A percentile compares a stretch with the other conserved stretches of the same genome.
Evolutionary conservation across 2,797 vertebrate species (phyloP).

Genomic region (Sebastolobus altivelis): DNA sequence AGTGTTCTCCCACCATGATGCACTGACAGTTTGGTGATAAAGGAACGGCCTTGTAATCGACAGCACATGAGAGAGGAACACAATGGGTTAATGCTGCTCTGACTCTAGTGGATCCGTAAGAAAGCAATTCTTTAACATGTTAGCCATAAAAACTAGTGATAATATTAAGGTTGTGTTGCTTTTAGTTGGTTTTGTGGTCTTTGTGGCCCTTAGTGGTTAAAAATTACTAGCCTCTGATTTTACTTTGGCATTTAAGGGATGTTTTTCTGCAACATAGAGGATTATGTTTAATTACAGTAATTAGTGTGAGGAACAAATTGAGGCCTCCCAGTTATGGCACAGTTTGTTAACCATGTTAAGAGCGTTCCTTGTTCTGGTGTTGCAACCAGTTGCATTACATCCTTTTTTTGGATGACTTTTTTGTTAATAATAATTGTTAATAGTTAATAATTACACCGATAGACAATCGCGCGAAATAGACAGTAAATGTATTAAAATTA

Average conservation of each 20-base stretch:
- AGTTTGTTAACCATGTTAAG: not conserved
- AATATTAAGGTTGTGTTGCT: not conserved
- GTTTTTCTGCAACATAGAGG: not conserved
- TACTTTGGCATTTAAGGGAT: not conserved
- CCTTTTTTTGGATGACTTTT: not conserved
- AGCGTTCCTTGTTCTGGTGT: not conserved
- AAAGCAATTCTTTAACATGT: not conserved
- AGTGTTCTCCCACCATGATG: not conserved
- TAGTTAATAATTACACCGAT: not conserved
- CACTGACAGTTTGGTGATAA: not conserved
- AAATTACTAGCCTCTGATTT: not conserved
- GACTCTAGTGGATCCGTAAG: not conserved
- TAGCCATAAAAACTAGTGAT: not conserved
- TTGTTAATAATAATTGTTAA: too few relatives aligned
- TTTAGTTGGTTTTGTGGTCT: not conserved
- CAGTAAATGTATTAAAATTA: not conserved
- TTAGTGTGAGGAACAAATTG: not conserved
- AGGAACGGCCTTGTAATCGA: not conserved
- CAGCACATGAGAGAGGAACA: not conserved
- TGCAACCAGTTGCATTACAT: not conserved
- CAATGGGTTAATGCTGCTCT: not conserved
- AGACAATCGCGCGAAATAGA: not conserved
- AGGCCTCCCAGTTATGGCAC: not conserved
- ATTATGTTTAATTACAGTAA: slow-evolving; percentile 11
- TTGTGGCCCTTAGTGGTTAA: not conserved